Evolutionary conservation across 2,113 vertebrate genomes (phyloP).

Genomic region (Scolopax mira): DNA sequence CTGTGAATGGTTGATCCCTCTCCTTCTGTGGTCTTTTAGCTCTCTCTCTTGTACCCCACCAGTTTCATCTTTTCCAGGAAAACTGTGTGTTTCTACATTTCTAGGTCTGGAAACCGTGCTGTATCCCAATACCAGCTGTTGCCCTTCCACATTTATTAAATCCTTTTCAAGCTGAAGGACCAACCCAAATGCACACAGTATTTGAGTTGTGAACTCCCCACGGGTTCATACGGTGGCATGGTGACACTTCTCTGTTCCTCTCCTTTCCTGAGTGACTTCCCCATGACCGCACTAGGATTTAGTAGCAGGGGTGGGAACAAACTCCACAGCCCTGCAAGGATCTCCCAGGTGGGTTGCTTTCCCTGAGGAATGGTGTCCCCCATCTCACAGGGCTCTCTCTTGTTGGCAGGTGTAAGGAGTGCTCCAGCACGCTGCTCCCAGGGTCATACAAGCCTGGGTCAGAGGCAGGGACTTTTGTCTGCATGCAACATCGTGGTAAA

Average conservation of each 20-base stretch:
- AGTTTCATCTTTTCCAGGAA: background rate
- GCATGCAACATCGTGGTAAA: slow-evolving; percentile 81
- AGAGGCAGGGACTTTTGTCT: slow-evolving; percentile 85
- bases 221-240: background rate
- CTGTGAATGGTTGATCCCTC: background rate
- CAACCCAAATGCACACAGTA: background rate
- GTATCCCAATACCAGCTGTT: background rate
- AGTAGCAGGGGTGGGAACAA: background rate
- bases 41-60: background rate
- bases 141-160: background rate
- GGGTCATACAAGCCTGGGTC: slow-evolving; percentile 86
- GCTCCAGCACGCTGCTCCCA: slow-evolving; percentile 89
- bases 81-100: background rate
- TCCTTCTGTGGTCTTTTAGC: background rate
- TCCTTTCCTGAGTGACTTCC: background rate
- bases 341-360: background rate
- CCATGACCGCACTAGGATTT: background rate
- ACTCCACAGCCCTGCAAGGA: background rate
- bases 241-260: background rate
- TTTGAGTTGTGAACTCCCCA: background rate
- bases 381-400: background rate
- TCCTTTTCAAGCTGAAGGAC: background rate
- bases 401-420: slow-evolving; percentile 87
- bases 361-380: background rate
- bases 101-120: background rate